phyloP scores from a whole-genome alignment of 2,888 invertebrate genomes.

The Stenotaenia linearis region DNA sequence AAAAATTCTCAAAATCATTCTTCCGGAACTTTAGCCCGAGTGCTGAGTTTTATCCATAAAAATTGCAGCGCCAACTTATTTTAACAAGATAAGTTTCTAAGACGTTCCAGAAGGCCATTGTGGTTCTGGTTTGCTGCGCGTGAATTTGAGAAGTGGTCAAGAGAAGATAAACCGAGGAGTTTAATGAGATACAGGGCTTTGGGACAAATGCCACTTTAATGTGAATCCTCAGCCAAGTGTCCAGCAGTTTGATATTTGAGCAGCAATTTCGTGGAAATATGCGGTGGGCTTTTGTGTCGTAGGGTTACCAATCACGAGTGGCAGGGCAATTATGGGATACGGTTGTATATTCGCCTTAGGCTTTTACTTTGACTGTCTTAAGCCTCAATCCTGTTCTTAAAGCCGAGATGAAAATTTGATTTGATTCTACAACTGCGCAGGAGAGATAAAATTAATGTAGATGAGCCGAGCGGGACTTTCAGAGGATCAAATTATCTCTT shows the following conservation, averaged over 20 bases:
- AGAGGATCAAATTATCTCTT: not conserved
- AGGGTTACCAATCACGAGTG: not conserved
- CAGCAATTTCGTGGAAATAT: not conserved
- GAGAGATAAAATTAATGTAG: not conserved
- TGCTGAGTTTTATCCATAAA: too few species aligned
- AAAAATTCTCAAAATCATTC: too few species aligned
- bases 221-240: not conserved
- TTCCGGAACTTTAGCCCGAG: too few species aligned
- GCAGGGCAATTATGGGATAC: not conserved
- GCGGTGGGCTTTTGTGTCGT: not conserved
- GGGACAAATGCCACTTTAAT: not conserved
- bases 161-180: not conserved
- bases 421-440: not conserved
- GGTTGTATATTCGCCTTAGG: not conserved
- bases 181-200: not conserved
- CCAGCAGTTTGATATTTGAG: not conserved
- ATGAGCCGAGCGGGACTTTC: not conserved
- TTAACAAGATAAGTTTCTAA: not conserved
- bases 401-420: not conserved
- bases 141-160: conserved; percentile 1
- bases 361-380: not conserved
- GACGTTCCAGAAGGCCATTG: not conserved
- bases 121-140: not conserved
- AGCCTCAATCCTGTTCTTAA: not conserved
- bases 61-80: not conserved